Evolutionary conservation across 2,888 invertebrate genomes (phyloP).

Genomic region (Caenorhabditis imperialis): DNA sequence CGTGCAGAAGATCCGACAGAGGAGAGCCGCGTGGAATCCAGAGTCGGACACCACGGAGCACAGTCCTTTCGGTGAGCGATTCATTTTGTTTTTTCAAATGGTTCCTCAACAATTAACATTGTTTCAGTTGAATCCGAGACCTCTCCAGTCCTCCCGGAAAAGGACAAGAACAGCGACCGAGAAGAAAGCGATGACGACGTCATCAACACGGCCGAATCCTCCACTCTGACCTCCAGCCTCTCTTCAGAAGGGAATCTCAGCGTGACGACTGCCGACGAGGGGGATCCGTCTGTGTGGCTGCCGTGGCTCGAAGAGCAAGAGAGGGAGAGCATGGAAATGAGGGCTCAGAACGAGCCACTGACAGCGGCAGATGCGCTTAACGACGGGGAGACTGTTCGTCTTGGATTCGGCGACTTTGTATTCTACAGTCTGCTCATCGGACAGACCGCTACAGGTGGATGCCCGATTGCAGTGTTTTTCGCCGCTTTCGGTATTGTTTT

Average conservation of each 20-base stretch:
- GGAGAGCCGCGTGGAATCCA: conserved; percentile 27
- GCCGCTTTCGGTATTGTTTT: conserved; percentile 64
- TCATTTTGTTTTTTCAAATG: too few species aligned
- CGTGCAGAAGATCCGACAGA: conserved; percentile 27
- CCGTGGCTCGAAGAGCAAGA: background rate
- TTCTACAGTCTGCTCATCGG: conserved; percentile 74
- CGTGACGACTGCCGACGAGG: conserved; percentile 21
- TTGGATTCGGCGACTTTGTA: conserved; percentile 75
- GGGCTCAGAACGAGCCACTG: background rate
- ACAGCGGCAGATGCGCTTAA: conserved; percentile 64
- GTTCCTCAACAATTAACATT: background rate
- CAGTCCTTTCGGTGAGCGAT: conserved; percentile 17
- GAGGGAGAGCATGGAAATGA: background rate
- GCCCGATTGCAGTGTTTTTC: conserved; percentile 58
- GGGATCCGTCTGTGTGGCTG: conserved; percentile 15
- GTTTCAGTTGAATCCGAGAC: background rate
- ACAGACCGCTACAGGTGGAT: conserved; percentile 64
- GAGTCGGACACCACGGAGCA: conserved; percentile 20
- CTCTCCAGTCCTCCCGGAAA: background rate
- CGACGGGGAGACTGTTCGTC: conserved; percentile 64
- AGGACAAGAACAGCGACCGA: conserved; percentile 24
- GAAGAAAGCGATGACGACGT: conserved; percentile 21
- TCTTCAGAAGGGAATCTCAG: background rate
- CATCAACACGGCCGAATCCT: conserved; percentile 2
- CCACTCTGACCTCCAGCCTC: conserved; percentile 1